Evolutionary conservation across 2,888 invertebrate species (phyloP), one percentile per base, ranked within the genome.

Genomic region (Dione juno): DNA sequence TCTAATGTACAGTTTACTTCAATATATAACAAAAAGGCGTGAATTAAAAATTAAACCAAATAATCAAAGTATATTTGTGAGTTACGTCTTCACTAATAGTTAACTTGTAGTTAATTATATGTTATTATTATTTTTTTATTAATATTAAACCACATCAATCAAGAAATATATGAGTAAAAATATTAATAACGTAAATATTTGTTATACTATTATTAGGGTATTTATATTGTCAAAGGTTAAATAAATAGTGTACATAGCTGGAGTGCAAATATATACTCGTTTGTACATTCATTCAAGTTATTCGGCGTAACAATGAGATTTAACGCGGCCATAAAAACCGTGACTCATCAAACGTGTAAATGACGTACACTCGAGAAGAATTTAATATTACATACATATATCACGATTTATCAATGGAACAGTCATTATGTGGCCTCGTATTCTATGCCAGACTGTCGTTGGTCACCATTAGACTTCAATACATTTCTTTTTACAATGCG

Each of bases 271-370:
- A 65, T 67, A 48, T 53, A 66, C 48, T 65, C 64, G 66, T 67
- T 61, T 57, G 50, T 68, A 61, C 70, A 37, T 54, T 48, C 66
- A 69, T 69, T 69, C 50, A 52, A 21, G 45, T 61, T 45, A 67
- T 70, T 68, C 57, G 50, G 69, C 19, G 64, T 69, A 57, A 72
- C 63, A 64, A 64, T 64, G 53, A 67, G 53, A 69, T 71, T 69
- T 58, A 68, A 40, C 65, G 54, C 52, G 57, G 54, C 61, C 40
- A 57, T 68, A 70, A 71, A 66, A 59, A 37, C 21, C 53, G 58
- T 71, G 61, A 73, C 57, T 69, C 69, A 72, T 58, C 69, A 53
- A 52, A 69, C 57, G 67, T 64, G 58, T 63, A 53, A 64, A 69
- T 69, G 64, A 66, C 71, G 69, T 69, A 64, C 41, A 43, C 54